Evolutionary conservation across 2,888 invertebrate species (phyloP), one percentile per base, ranked within the genome.

Genomic region (Drosophila meridiana): DNA sequence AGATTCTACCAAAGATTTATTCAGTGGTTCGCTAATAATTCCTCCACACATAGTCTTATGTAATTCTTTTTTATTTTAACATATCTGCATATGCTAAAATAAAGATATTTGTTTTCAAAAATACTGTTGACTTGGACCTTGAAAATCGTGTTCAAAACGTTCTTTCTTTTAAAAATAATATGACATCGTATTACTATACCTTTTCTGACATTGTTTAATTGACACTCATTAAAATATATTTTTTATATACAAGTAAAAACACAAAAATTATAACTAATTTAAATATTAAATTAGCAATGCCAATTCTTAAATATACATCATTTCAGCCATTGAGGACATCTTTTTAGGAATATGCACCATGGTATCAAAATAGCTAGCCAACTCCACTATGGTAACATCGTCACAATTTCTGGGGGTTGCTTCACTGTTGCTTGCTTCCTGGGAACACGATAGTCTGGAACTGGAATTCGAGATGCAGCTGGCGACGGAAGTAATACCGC

Each of bases 311-410:
- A 98, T 98, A 93, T 99, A 99, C 98, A 98, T 99, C 98, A 98
- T 98, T 94, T 98, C 98, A 70, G 98, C 98, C 98, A 98, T 98
- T 68, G 96, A 96, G 56, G 98, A 98, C 98, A 99, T 99, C 93
- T 99, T 98, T 94, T 98, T 98, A 80, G 98, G 98, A 94, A 99
- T 98, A 94, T 98, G 97, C 82, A 98, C 97, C 94, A 97, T 96
- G 76, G 98, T 97, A 94, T 99, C 98, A 93, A 99, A 98, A 93
- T 99, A 99, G 93, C 98, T 97, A 73, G 98, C 98, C 87, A 99
- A 94, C 94, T 99, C 99, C 93, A 98, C 98, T 87, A 98, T 98
- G 55, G 97, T 98, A 60, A 98, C 95, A 94, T 98, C 98, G 68
- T 70, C 79, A 70, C 74, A 59, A 76, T 60, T 72, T 57, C 75